Conservation (phyloP, 2,113 vertebrate genomes). For the Tragelaphus strepsiceros region DNA sequence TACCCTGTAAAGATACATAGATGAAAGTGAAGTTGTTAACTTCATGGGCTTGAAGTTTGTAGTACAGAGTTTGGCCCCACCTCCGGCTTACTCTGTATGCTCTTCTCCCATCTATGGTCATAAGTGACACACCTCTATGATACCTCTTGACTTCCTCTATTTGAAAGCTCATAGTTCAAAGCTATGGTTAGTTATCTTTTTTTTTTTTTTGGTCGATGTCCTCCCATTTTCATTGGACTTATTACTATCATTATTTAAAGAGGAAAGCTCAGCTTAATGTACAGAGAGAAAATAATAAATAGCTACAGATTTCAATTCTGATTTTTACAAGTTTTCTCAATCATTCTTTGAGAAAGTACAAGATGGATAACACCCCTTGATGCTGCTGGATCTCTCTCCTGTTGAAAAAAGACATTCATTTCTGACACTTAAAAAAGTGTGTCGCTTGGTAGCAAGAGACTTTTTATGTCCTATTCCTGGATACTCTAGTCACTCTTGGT, state of each 20-base stretch:
- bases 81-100: not conserved
- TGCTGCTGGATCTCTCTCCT: not conserved
- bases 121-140: not conserved
- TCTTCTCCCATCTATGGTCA: not conserved
- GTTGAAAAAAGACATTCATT: constrained; percentile 38
- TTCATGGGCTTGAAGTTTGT: not conserved
- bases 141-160: not conserved
- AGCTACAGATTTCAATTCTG: not conserved
- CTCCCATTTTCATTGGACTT: not conserved
- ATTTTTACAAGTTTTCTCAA: constrained; percentile 24
- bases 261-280: not conserved
- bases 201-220: not conserved
- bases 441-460: not conserved
- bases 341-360: not conserved
- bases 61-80: not conserved
- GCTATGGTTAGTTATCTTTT: not conserved
- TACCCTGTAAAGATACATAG: too few relatives aligned
- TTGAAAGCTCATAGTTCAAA: not conserved
- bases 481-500: not conserved
- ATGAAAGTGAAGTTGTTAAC: not conserved
- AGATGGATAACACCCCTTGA: not conserved
- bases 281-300: not conserved
- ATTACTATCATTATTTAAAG: constrained; percentile 3
- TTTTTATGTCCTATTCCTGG: not conserved
- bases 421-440: constrained; percentile 28